Evolutionary conservation across 2,888 invertebrate genomes (phyloP).

Genomic region (Troilus luridus): DNA sequence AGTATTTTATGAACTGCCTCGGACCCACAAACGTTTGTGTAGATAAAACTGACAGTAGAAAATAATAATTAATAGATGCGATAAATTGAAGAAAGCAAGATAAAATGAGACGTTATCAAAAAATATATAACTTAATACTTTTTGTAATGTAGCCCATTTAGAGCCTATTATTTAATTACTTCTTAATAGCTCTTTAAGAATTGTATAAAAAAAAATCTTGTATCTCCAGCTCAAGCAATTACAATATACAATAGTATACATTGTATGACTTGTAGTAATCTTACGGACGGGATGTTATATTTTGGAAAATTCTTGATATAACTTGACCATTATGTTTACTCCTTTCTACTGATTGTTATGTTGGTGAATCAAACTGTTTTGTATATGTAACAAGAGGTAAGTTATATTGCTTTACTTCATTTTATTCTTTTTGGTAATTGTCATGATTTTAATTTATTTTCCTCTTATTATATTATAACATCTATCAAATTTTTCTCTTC

Average conservation of each 20-base stretch:
- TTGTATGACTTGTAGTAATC: neutral
- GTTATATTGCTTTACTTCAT: neutral
- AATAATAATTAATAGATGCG: too few species aligned
- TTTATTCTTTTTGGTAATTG: neutral
- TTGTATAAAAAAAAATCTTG: neutral
- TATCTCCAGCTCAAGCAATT: neutral
- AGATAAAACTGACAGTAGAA: too few species aligned
- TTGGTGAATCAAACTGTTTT: neutral
- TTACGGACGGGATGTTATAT: neutral
- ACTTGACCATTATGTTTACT: neutral
- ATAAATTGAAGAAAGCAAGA: too few species aligned
- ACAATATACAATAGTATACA: neutral
- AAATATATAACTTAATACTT: too few species aligned
- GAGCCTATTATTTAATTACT: neutral
- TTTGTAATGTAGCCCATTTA: neutral
- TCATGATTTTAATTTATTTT: neutral
- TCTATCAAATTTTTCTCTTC: too few species aligned
- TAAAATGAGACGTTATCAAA: too few species aligned
- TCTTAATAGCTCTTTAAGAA: neutral
- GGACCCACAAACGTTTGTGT: too few species aligned
- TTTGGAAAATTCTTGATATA: neutral
- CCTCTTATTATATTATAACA: neutral
- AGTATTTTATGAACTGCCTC: too few species aligned
- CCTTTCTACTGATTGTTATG: neutral
- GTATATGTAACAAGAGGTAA: neutral